phyloP scores from a whole-genome alignment of 2,888 invertebrate species.

The Arctia plantaginis region DNA sequence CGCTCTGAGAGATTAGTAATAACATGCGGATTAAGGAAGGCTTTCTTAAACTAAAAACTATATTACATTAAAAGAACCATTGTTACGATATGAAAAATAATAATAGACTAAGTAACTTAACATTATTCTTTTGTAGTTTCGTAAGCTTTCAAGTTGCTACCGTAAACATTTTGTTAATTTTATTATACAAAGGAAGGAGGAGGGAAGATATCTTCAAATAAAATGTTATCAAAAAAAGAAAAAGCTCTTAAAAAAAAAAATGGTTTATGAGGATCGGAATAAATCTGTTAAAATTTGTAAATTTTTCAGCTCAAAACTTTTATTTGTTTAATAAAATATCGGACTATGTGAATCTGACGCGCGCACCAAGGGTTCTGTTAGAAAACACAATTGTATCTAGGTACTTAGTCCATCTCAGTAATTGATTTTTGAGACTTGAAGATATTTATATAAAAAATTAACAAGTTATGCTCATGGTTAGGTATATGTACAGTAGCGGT shows the following conservation, averaged over 20 bases:
- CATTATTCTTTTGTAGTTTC: background rate
- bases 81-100: background rate
- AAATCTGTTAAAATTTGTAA: background rate
- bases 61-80: background rate
- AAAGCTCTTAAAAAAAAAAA: background rate
- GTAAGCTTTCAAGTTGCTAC: background rate
- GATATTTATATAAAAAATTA: too few species aligned
- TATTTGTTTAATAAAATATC: background rate
- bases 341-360: too few species aligned
- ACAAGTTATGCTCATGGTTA: too few species aligned
- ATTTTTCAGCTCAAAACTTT: background rate
- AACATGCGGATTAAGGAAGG: background rate
- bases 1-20: background rate
- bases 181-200: background rate
- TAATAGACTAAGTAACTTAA: background rate
- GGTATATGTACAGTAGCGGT: too few species aligned
- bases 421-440: too few species aligned
- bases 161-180: background rate
- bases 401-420: background rate
- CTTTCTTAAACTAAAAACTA: background rate
- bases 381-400: background rate
- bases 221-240: background rate
- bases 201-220: slow-evolving; percentile 3
- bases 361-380: background rate
- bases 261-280: background rate